Percentiles rank a stretch among this genome's conserved stretches.
phyloP scores from a whole-genome alignment of 2,113 vertebrate genomes.

The Pangasianodon hypophthalmus region DNA sequence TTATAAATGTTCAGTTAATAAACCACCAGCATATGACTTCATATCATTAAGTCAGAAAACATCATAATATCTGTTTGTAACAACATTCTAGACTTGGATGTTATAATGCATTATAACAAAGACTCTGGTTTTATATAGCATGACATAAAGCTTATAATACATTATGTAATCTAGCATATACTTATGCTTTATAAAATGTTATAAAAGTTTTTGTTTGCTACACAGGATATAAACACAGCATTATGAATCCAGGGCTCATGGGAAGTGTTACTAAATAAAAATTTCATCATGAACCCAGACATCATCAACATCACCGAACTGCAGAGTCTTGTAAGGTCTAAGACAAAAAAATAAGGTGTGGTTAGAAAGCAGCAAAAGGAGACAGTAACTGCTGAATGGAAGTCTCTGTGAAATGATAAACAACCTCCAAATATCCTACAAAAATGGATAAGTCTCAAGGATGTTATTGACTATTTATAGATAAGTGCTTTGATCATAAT shows the following conservation, averaged over 20 bases:
- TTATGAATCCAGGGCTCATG: background rate
- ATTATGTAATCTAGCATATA: background rate
- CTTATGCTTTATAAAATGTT: background rate
- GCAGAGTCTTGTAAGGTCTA: background rate
- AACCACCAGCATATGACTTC: background rate
- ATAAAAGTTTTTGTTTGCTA: background rate
- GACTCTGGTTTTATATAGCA: background rate
- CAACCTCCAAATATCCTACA: slow-evolving; percentile 19
- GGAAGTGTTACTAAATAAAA: background rate
- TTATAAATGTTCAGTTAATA: background rate
- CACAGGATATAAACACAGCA: background rate
- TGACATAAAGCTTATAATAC: background rate
- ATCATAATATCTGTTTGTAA: too few species aligned
- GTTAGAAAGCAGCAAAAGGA: background rate
- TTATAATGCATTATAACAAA: background rate
- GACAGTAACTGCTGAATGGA: background rate
- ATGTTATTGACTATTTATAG: slow-evolving; percentile 48
- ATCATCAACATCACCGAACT: slow-evolving; percentile 2
- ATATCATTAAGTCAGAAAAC: background rate
- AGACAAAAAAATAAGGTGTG: slow-evolving; percentile 24
- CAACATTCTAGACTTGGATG: background rate
- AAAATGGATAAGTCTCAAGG: slow-evolving; percentile 18
- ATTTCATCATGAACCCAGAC: background rate
- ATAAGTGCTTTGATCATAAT: slow-evolving; percentile 44
- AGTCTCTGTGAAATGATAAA: slow-evolving; percentile 3